These are phyloP conservation scores for Falco punctatus DNA, from an alignment of 2,113 vertebrate species.

Conservation along the genomic window DNA sequence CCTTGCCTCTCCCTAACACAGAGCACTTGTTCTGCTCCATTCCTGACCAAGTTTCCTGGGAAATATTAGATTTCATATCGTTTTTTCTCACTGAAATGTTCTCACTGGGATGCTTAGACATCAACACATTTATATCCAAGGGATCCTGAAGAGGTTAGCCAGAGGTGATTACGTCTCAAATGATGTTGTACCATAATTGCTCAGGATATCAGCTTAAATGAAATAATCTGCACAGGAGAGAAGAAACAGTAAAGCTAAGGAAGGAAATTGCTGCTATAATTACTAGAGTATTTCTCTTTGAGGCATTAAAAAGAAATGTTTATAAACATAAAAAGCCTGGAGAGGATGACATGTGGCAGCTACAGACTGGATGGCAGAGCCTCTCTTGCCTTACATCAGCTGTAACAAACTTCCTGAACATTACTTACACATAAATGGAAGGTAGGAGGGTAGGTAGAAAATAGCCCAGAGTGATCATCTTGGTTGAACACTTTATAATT, in stretches of 20 bases:
- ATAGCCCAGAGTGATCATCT: background rate
- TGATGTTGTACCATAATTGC: slow-evolving; percentile 57
- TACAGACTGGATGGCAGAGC: background rate
- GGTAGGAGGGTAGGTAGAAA: background rate
- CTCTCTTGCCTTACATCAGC: background rate
- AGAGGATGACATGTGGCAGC: slow-evolving; percentile 8
- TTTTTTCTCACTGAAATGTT: background rate
- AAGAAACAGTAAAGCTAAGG: slow-evolving; percentile 62
- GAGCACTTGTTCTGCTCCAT: background rate
- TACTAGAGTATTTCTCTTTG: slow-evolving; percentile 57
- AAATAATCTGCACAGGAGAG: slow-evolving; percentile 64
- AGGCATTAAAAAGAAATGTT: slow-evolving; percentile 58
- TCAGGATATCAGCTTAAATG: slow-evolving; percentile 64
- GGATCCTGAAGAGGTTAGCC: slow-evolving; percentile 54
- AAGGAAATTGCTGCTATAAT: slow-evolving; percentile 66
- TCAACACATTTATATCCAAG: slow-evolving; percentile 45
- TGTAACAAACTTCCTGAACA: background rate
- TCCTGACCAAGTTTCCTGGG: slow-evolving; percentile 20
- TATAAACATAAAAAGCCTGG: slow-evolving; percentile 22
- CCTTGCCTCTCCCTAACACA: background rate
- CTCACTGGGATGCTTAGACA: slow-evolving; percentile 51
- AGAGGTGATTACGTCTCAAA: slow-evolving; percentile 64
- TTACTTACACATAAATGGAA: background rate
- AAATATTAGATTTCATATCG: slow-evolving; percentile 30
- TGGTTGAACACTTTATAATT: background rate